phyloP scores from a whole-genome alignment of 2,797 vertebrate species.

The Bradypodion ventrale region DNA sequence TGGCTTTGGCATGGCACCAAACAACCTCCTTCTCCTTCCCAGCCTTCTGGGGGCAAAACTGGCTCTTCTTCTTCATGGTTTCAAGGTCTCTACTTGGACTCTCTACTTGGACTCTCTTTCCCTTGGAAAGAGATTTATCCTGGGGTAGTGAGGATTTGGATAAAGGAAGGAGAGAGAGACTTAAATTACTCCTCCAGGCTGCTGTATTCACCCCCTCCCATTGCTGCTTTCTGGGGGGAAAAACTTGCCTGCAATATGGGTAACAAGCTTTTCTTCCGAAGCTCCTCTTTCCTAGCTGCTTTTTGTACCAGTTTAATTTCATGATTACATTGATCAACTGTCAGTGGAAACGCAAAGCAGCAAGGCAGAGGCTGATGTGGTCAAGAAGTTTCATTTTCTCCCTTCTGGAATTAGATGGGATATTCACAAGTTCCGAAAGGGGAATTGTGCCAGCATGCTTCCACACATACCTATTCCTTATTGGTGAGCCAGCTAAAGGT shows the following conservation, averaged over 20 bases:
- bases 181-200: constrained; percentile 6
- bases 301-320: background rate
- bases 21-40: constrained; percentile 5
- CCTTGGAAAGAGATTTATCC: constrained; percentile 12
- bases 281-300: background rate
- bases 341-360: background rate
- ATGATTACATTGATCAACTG: background rate
- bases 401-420: fast-evolving
- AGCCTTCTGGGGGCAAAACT: constrained; percentile 10
- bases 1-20: constrained; percentile 24
- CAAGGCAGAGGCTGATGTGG: background rate
- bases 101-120: background rate
- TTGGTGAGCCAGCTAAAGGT: background rate
- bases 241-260: constrained; percentile 6
- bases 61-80: constrained; percentile 13
- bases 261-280: background rate
- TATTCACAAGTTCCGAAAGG: background rate
- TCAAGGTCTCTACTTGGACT: background rate
- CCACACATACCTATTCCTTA: background rate
- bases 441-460: background rate
- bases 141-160: constrained; percentile 8
- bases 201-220: background rate
- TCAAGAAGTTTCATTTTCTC: background rate
- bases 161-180: constrained; percentile 15
- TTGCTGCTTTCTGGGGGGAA: background rate